Conservation (phyloP, 1,140 invertebrate species). For the Hylaeus volcanicus region DNA sequence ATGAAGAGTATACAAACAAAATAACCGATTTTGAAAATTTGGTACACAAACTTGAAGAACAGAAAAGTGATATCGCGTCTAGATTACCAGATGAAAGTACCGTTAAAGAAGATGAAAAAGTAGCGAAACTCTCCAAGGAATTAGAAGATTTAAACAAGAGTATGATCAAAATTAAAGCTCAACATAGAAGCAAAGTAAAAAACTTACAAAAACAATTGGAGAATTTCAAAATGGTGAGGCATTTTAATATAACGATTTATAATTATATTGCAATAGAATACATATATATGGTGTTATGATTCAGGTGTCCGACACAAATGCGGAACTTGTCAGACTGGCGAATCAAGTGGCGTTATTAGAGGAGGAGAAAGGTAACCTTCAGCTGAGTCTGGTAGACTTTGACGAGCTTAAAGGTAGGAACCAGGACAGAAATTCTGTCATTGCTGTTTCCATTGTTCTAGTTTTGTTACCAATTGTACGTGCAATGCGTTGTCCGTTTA, state of each 20-base stretch:
- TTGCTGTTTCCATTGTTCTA: constrained; percentile 55
- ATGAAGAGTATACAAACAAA: constrained; percentile 70
- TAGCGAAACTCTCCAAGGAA: constrained; percentile 84
- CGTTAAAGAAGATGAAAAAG: constrained; percentile 79
- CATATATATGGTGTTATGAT: constrained; percentile 32
- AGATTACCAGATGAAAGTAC: constrained; percentile 58
- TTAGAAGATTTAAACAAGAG: constrained; percentile 89
- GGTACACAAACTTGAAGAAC: constrained; percentile 69
- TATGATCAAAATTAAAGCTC: constrained; percentile 91
- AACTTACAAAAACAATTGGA: constrained; percentile 91
- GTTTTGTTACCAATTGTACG: constrained; percentile 49
- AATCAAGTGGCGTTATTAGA: constrained; percentile 91
- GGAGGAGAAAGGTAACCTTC: constrained; percentile 94
- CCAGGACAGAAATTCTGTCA: constrained; percentile 69
- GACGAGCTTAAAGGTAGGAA: constrained; percentile 88
- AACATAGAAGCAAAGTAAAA: constrained; percentile 90
- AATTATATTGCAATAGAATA: background rate
- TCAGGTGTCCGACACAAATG: constrained; percentile 83
- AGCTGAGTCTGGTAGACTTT: constrained; percentile 90
- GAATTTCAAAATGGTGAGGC: constrained; percentile 85
- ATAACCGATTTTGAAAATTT: constrained; percentile 68
- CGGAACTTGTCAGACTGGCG: constrained; percentile 86
- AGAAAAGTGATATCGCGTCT: constrained; percentile 64
- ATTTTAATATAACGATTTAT: background rate
- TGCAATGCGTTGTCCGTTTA: constrained; percentile 53